phyloP scores from a whole-genome alignment of 2,888 invertebrate genomes.

The Polymixis flavicincta region DNA sequence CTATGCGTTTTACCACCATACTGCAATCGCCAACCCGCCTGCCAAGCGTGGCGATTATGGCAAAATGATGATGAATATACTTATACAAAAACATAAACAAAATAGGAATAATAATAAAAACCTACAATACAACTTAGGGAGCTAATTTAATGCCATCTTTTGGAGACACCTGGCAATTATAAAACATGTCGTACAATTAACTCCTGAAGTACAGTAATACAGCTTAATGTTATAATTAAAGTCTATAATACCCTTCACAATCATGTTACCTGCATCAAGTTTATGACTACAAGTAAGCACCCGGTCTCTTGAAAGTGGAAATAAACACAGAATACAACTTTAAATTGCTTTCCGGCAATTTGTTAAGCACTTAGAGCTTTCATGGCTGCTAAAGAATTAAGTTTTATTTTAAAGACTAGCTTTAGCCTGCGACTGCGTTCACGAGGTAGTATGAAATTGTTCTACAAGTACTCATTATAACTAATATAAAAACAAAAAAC shows the following conservation, averaged over 20 bases:
- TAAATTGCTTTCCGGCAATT: conserved; percentile 39
- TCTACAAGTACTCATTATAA: too few species aligned
- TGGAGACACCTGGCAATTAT: too few species aligned
- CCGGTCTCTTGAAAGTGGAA: conserved; percentile 25
- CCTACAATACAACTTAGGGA: too few species aligned
- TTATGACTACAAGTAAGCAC: conserved; percentile 34
- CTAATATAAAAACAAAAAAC: too few species aligned
- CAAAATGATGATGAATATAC: too few species aligned
- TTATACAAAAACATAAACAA: too few species aligned
- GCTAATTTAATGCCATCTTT: too few species aligned
- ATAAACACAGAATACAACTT: conserved; percentile 29
- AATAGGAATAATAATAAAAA: too few species aligned
- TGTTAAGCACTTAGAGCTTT: conserved; percentile 12
- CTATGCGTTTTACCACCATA: too few species aligned
- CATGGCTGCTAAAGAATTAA: neutral
- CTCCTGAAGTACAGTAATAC: conserved; percentile 10
- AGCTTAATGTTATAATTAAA: conserved; percentile 28
- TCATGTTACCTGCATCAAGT: conserved; percentile 27
- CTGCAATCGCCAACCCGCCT: too few species aligned
- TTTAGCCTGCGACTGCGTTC: neutral
- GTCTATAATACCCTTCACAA: neutral
- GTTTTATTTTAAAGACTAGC: neutral
- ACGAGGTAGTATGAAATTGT: neutral
- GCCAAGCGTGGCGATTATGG: too few species aligned
- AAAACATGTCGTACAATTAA: conserved; percentile 3